phyloP scores from a whole-genome alignment of 2,888 invertebrate species.

The Sympetrum striolatum region DNA sequence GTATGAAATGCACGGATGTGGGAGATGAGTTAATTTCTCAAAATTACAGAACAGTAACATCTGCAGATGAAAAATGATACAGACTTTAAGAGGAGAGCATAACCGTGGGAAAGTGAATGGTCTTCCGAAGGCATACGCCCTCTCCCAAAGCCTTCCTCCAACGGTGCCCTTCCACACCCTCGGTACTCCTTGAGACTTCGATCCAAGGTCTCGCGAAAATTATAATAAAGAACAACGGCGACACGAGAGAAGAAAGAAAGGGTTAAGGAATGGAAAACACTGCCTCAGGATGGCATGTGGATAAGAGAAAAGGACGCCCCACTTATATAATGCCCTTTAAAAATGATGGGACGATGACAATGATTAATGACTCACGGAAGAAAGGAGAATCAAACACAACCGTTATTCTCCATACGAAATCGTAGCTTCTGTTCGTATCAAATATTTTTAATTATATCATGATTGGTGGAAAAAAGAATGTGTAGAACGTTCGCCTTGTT shows the following conservation, averaged over 20 bases:
- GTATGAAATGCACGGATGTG: neutral
- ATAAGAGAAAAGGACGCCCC: neutral
- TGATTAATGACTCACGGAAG: neutral
- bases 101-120: constrained; percentile 37
- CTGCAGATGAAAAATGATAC: neutral
- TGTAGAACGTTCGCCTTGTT: neutral
- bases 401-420: neutral
- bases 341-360: neutral
- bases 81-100: constrained; percentile 1
- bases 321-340: neutral
- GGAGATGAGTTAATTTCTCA: neutral
- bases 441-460: neutral
- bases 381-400: neutral
- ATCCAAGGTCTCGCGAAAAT: constrained; percentile 19
- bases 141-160: constrained; percentile 2
- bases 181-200: neutral
- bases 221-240: neutral
- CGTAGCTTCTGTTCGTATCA: neutral
- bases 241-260: neutral
- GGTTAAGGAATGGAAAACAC: neutral
- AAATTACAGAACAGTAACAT: neutral
- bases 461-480: neutral
- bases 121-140: constrained; percentile 2
- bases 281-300: neutral
- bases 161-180: neutral